These are phyloP conservation scores for Cranoglanis bouderius DNA, from an alignment of 2,113 vertebrate genomes.

Conservation along the genomic window DNA sequence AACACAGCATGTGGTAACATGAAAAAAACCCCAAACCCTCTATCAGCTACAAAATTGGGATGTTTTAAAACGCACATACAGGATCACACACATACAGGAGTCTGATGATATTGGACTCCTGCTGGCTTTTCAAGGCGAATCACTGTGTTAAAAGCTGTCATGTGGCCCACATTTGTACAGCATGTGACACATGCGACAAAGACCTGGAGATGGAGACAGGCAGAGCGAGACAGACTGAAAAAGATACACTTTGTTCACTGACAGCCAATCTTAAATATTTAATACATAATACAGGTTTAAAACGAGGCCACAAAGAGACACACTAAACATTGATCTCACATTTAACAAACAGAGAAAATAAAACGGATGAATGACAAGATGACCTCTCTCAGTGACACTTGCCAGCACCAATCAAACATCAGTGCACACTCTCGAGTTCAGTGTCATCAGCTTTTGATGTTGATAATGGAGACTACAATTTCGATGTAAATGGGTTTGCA, in stretches of 20 bases:
- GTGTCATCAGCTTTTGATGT: conserved; percentile 17
- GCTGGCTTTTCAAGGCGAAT: conserved; percentile 52
- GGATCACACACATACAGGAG: conserved; percentile 27
- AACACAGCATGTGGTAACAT: conserved; percentile 47
- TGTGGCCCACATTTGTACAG: conserved; percentile 25
- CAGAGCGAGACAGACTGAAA: neutral
- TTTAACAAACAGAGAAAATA: conserved; percentile 11
- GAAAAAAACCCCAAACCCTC: conserved; percentile 33
- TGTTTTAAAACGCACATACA: conserved; percentile 32
- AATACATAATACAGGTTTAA: conserved; percentile 10
- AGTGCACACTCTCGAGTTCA: no score
- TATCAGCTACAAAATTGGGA: conserved; percentile 43
- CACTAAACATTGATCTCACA: conserved; percentile 27
- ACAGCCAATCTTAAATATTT: conserved; percentile 23
- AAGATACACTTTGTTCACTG: conserved; percentile 10
- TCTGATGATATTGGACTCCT: conserved; percentile 50
- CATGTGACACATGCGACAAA: conserved; percentile 48
- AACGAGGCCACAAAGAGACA: neutral
- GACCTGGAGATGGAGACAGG: neutral
- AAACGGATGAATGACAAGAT: neutral
- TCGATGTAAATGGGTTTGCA: conserved; percentile 22
- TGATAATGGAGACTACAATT: conserved; percentile 25
- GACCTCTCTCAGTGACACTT: neutral
- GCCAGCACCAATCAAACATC: neutral
- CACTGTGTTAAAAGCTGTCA: conserved; percentile 42